Evolutionary conservation across 2,888 invertebrate genomes (phyloP).

Genomic region (Hydrotaea diabolus): DNA sequence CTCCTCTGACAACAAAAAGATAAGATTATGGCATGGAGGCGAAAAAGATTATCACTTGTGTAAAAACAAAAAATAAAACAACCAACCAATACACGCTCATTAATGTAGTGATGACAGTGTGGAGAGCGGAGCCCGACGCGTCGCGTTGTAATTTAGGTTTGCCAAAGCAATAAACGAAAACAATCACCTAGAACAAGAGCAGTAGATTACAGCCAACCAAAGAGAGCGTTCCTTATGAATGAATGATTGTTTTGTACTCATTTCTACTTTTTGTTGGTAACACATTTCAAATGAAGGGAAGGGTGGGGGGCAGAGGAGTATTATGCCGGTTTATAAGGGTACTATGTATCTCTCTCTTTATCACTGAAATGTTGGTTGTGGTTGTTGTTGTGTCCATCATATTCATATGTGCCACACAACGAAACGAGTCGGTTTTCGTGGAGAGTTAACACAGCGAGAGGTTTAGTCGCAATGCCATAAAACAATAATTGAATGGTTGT

Average conservation of each 20-base stretch:
- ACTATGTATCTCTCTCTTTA: neutral
- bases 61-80: neutral
- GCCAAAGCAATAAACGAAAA: too few relatives aligned
- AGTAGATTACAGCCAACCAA: neutral
- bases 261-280: neutral
- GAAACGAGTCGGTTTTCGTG: too few relatives aligned
- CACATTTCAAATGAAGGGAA: neutral
- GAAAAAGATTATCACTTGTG: slow-evolving; percentile 51
- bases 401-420: neutral
- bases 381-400: neutral
- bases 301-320: neutral
- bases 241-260: neutral
- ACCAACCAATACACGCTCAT: neutral
- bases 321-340: neutral
- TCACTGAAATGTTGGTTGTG: neutral
- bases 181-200: neutral
- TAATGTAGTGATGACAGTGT: neutral
- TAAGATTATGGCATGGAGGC: slow-evolving; percentile 50
- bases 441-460: neutral
- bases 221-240: slow-evolving; percentile 8
- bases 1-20: slow-evolving; percentile 45
- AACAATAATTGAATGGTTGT: slow-evolving; percentile 4
- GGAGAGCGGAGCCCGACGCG: neutral
- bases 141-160: too few relatives aligned
- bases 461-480: neutral